Evolutionary conservation across 2,113 vertebrate species (phyloP), one percentile per base, ranked within the genome.

Genomic region (Nothoprocta perdicaria): DNA sequence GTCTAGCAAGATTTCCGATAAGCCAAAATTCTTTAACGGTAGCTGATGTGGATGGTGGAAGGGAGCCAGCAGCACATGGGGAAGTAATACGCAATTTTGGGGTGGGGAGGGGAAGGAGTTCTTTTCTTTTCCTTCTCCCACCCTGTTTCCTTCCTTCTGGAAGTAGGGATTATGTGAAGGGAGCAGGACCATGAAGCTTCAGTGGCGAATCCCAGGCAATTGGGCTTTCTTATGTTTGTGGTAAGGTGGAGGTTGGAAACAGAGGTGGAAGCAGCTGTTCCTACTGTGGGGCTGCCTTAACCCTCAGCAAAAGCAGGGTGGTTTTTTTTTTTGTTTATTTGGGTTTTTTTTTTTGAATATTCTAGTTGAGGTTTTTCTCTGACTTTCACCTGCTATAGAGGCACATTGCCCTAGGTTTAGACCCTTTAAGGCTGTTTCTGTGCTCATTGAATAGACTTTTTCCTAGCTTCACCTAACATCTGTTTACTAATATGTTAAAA

Each of bases 61-160:
- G 48, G 18, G 14, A 29, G 18, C 2, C 3, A 29, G 24, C 22
- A 52, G 48, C 21, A 27, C 57, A n/a, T 27, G 16, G 31, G 58
- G 52, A 90, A 50, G 40, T 9, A 33, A 5, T 55, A 22, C 38
- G 57, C 67, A 17, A 5, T 55, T 46, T 53, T 3, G 0, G 18
- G 0, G 23, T 14, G 1, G 3, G 5, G 0, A 0, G 26, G 18
- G 1, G 4, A 43, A 43, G 41, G 41, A 14, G 3, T 29, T 60
- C 35, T 12, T n/a, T 55, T 12, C 50, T 22, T 26, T 1, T 10
- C 4, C 7, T 55, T 22, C 29, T 1, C 12, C 4, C 7, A 14
- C 5, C 10, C 24, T 35, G 2, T 55, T 66, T 43, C 8, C 12
- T 53, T 9, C 10, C 18, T 43, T 21, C 52, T 27, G 16, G 18